Evolutionary conservation across 2,888 invertebrate species (phyloP).

Genomic region (Apodemia duryi): DNA sequence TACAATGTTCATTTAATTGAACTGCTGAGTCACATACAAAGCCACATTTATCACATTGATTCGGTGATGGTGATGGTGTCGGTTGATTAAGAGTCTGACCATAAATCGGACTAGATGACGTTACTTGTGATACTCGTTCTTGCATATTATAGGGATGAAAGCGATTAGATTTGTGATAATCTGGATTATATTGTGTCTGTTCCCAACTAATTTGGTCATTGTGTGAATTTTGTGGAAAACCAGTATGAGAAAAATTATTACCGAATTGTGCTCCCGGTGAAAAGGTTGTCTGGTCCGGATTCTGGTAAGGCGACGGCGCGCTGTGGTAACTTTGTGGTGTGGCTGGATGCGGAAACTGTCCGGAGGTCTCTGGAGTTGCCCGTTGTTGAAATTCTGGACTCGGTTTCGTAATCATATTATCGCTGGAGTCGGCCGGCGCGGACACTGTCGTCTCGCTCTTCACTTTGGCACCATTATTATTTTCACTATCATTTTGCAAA

Average conservation of each 20-base stretch:
- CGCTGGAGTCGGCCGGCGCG: conserved; percentile 88
- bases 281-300: conserved; percentile 78
- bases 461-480: conserved; percentile 83
- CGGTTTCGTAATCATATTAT: conserved; percentile 81
- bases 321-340: conserved; percentile 83
- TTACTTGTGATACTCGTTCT: conserved; percentile 75
- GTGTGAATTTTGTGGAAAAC: conserved; percentile 72
- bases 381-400: conserved; percentile 80
- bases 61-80: conserved; percentile 84
- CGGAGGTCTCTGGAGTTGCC: conserved; percentile 78
- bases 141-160: conserved; percentile 77
- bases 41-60: conserved; percentile 92
- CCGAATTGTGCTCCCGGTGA: conserved; percentile 76
- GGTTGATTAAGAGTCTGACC: conserved; percentile 82
- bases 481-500: conserved; percentile 80
- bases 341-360: conserved; percentile 81
- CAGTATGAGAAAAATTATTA: conserved; percentile 70
- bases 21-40: conserved; percentile 87
- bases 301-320: conserved; percentile 83
- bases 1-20: conserved; percentile 86
- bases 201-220: conserved; percentile 72
- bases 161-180: conserved; percentile 63
- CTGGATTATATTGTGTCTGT: conserved; percentile 68
- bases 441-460: conserved; percentile 80
- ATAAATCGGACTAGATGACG: conserved; percentile 76